phyloP scores from a whole-genome alignment of 53 echinoderm and acorn worm genomes.

The Luidia sarsii region DNA sequence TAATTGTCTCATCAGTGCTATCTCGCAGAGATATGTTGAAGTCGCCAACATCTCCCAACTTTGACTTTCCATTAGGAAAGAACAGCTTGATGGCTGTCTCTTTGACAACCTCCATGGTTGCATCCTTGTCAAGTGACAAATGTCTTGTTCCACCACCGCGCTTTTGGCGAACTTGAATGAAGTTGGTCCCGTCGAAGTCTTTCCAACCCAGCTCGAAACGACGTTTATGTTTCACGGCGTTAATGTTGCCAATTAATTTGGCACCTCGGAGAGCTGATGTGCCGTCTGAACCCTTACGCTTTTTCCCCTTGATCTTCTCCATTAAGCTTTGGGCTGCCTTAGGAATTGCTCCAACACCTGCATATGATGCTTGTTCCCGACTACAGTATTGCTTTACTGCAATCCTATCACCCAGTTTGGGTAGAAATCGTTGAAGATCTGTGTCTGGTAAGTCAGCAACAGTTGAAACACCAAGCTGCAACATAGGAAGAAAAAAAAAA shows the following conservation, averaged over 20 bases:
- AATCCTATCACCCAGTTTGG: constrained; percentile 8
- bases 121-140: not conserved
- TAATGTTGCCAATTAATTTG: not conserved
- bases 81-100: constrained; percentile 10
- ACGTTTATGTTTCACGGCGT: not conserved
- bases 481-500: no score
- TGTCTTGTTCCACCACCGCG: constrained; percentile 13
- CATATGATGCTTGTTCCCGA: not conserved
- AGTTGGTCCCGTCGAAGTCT: not conserved
- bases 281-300: not conserved
- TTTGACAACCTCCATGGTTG: not conserved
- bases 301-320: not conserved
- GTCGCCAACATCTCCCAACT: not conserved
- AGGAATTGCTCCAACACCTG: not conserved
- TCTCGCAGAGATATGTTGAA: constrained; percentile 12
- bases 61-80: constrained; percentile 24
- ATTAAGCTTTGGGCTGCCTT: constrained; percentile 4
- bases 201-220: constrained; percentile 7
- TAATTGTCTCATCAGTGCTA: not conserved
- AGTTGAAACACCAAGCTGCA: not conserved
- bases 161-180: not conserved
- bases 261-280: not conserved
- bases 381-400: constrained; percentile 1
- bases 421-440: not conserved
- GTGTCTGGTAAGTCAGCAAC: constrained; percentile 8